Evolutionary conservation across 2,888 invertebrate species (phyloP), one percentile per base, ranked within the genome.

Genomic region (Metopia argyrocephala): DNA sequence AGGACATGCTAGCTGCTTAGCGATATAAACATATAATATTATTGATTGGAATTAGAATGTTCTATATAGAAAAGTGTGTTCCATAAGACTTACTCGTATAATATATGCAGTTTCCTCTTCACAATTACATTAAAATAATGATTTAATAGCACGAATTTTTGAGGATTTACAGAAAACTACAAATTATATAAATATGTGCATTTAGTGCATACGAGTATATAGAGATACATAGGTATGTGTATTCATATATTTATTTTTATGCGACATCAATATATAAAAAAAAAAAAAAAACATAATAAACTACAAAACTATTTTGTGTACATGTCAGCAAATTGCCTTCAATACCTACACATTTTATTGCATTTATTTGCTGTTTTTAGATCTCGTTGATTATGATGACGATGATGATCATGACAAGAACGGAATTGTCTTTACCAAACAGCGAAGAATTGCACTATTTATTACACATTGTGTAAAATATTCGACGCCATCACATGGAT

Each of bases 271-370:
- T 28, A n/a, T n/a, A n/a, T n/a, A 73, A 38, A 48, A 74, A 66
- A 57, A 73, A 48, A 56, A 65, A 66, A 64, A 73, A 45, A 45
- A 31, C 5, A 1, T 9, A 64, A 48, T 48, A 74, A 66, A 50
- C 52, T 64, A 65, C 57, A 70, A 81, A 74, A 69, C 78, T 78
- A 81, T 81, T 78, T 78, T 78, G 74, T 81, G 52, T 71, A 75
- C 74, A 81, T 78, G 81, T 81, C 81, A 81, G 78, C 81, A 81
- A 81, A 81, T 81, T 81, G 74, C 81, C 81, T 78, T 81, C 81
- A 74, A 81, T 78, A 81, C 81, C 82, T 82, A 82, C 82, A 82
- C 79, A 78, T 61, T 81, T 81, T 82, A 79, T 79, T 79, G 38
- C 82, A 69, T 54, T 73, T 70, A 76, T 81, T 59, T 69, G 54